Conservation (phyloP, 2,888 invertebrate genomes). For the Sepioteuthis lessoniana region DNA sequence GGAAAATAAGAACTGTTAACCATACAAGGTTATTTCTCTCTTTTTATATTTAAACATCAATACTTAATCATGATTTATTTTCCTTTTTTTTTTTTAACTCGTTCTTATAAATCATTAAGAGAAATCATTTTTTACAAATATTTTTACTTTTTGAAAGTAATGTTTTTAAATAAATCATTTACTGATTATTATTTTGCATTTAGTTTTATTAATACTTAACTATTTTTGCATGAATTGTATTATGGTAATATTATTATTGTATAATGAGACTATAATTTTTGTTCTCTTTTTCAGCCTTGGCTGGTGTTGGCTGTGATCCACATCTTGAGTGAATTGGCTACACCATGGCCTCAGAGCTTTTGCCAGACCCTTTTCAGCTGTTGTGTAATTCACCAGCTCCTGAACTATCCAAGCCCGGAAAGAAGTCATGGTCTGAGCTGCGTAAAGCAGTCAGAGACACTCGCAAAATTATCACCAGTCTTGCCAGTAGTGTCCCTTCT, state of each 20-base stretch:
- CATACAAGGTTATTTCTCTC: too few species aligned
- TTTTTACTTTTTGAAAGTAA: too few species aligned
- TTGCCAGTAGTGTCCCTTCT: constrained; percentile 71
- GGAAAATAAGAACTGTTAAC: too few species aligned
- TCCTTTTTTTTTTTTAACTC: too few species aligned
- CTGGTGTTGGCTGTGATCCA: background rate
- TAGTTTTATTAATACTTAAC: too few species aligned
- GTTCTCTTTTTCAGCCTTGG: background rate
- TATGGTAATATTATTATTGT: background rate
- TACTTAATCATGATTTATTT: too few species aligned
- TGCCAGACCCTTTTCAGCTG: constrained; percentile 42
- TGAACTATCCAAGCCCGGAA: constrained; percentile 50
- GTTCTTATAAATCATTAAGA: too few species aligned
- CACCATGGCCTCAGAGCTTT: constrained; percentile 47
- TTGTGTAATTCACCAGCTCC: constrained; percentile 38
- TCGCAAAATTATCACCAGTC: constrained; percentile 67
- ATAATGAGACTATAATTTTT: background rate
- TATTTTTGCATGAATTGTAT: background rate
- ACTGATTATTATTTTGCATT: too few species aligned
- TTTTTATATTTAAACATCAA: too few species aligned
- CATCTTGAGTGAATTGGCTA: constrained; percentile 39
- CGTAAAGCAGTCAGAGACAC: constrained; percentile 71
- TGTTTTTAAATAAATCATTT: too few species aligned
- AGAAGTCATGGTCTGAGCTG: constrained; percentile 72
- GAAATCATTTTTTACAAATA: too few species aligned